These are phyloP conservation scores for Nesidiocoris tenuis DNA, from an alignment of 2,888 invertebrate species.

Conservation along the genomic window DNA sequence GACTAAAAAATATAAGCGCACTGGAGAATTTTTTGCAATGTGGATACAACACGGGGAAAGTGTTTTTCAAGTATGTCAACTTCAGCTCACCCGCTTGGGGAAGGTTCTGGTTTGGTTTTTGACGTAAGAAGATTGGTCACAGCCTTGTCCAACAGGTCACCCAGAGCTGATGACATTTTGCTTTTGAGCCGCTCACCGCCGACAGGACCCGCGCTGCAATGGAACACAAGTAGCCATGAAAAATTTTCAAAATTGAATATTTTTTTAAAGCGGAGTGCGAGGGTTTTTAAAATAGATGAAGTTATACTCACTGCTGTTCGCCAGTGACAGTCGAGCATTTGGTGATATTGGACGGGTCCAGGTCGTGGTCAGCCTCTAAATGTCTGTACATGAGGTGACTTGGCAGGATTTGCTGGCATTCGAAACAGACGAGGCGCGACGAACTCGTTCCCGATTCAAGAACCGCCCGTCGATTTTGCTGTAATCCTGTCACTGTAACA, in stretches of 20 bases:
- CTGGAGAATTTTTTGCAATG: no score
- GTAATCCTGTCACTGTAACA: conserved; percentile 29
- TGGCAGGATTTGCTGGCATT: conserved; percentile 50
- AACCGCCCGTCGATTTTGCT: conserved; percentile 43
- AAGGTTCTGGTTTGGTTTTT: conserved; percentile 39
- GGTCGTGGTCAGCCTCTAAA: conserved; percentile 45
- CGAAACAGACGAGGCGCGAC: conserved; percentile 49
- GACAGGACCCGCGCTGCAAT: conserved; percentile 45
- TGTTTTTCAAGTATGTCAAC: not conserved
- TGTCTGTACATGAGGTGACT: conserved; percentile 46
- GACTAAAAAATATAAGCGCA: not conserved
- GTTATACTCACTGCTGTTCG: conserved; percentile 43
- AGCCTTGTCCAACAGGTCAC: conserved; percentile 52
- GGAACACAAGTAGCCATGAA: not conserved
- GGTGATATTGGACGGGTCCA: conserved; percentile 36
- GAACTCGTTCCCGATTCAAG: conserved; percentile 43
- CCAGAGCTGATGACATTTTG: conserved; percentile 53
- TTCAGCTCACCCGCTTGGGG: not conserved
- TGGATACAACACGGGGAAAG: not conserved
- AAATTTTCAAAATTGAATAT: no score
- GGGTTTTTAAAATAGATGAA: no score
- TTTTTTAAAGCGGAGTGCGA: no score
- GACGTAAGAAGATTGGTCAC: conserved; percentile 50
- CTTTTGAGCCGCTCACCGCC: conserved; percentile 51
- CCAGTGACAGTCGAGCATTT: conserved; percentile 46